Base-by-base conservation (phyloP, 2,888 invertebrate genomes). In the Acleris laterana region DNA sequence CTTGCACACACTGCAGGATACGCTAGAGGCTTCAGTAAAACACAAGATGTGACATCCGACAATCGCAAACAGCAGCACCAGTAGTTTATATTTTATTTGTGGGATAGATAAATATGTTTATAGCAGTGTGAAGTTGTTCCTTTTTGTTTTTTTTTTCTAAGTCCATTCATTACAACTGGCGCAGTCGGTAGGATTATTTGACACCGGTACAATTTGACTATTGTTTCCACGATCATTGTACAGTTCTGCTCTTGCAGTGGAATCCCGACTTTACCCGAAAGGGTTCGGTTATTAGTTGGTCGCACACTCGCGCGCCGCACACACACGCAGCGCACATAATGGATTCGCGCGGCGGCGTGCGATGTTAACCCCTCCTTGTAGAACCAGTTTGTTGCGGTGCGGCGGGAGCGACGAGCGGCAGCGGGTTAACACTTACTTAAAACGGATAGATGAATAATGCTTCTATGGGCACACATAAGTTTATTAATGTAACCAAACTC, bases 271-370 rank as follows among this genome's bases (percentile, higher is more conserved):
- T 81, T 71, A 82, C 75, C 77, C 81, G 71, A 80, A 83, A 81
- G 84, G 84, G 83, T 80, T 81, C 76, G 77, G 78, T 82, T 83
- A 83, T 83, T 82, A 83, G 84, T 83, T 78, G 77, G 75, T 76
- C 59, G 32, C 59, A 46, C 70, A 69, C 71, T 69, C 72, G 69
- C 73, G 70, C 70, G 46, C 67, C 65, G 63, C 75, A 62, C 67
- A 42, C 70, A 51, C 70, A 58, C 57, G 46, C 55, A 28, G 49
- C 63, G 52, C 67, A 62, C 58, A 62, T 66, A 66, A 56, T 20
- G 69, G 58, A 68, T 68, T 67, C 66, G 62, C 32, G 62, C 61
- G 71, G 61, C 67, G 73, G 80, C 75, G 74, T 72, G 74, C 56
- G 81, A 70, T 72, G 75, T 75, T 76, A 81, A 85, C 84, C 88